Evolutionary conservation across 2,797 vertebrate species (phyloP).

Genomic region (Anableps anableps): DNA sequence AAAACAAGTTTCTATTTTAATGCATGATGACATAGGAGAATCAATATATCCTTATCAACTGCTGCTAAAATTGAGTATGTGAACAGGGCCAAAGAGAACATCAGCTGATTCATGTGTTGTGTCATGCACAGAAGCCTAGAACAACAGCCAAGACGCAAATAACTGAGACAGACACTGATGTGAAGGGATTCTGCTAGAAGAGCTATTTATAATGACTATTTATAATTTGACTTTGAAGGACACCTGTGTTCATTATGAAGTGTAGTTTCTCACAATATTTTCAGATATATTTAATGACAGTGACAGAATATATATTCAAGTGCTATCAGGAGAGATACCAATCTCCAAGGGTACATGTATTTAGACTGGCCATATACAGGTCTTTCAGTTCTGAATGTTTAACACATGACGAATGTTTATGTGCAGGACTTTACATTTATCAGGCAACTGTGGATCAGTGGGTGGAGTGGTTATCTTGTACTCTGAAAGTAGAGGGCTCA

Average conservation of each 20-base stretch:
- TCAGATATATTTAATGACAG: background rate
- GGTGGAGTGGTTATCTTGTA: too few species aligned
- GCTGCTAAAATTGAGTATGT: slow-evolving; percentile 28
- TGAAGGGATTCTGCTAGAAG: background rate
- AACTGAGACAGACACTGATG: background rate
- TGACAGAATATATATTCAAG: background rate
- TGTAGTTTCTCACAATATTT: background rate
- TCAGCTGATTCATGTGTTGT: slow-evolving; percentile 26
- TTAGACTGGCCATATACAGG: too few species aligned
- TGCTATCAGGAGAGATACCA: too few species aligned
- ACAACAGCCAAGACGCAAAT: background rate
- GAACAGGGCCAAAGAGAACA: slow-evolving; percentile 31
- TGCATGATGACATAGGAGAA: slow-evolving; percentile 9
- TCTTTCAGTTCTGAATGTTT: too few species aligned
- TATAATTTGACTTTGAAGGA: background rate
- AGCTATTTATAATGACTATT: background rate
- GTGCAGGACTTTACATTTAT: too few species aligned
- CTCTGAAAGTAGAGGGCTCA: background rate
- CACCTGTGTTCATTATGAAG: background rate
- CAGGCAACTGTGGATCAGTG: too few species aligned
- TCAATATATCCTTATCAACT: slow-evolving; percentile 37
- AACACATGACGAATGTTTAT: too few species aligned
- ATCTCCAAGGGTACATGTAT: too few species aligned
- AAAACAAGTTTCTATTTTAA: background rate
- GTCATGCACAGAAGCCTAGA: background rate